A percentile compares a stretch with the other conserved stretches of the same genome.
These are phyloP conservation scores for Magallana ariakensis DNA, from an alignment of 1,140 invertebrate species.

Conservation along the genomic window DNA sequence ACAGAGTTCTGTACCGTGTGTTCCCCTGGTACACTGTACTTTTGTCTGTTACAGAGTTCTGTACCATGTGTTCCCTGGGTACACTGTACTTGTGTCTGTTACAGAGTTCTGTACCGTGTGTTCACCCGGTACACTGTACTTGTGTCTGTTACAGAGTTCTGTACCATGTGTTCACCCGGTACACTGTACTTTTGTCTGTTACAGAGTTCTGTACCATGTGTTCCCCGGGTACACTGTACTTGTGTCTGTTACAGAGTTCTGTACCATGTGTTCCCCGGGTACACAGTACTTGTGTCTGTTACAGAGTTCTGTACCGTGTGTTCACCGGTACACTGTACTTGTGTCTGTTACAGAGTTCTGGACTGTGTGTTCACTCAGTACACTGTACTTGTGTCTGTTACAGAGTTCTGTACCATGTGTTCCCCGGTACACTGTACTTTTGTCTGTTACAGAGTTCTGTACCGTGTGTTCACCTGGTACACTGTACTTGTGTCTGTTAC, in stretches of 20 bases:
- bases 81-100: no score
- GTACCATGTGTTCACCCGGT: slow-evolving; percentile 66
- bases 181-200: no score
- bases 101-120: slow-evolving; percentile 69
- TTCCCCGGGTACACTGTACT: slow-evolving; percentile 64
- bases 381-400: no score
- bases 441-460: slow-evolving; percentile 68
- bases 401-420: slow-evolving; percentile 70
- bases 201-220: slow-evolving; percentile 69
- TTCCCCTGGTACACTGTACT: slow-evolving; percentile 64
- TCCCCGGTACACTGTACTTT: no score
- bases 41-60: slow-evolving; percentile 67
- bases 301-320: slow-evolving; percentile 69
- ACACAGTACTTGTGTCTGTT: no score
- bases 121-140: slow-evolving; percentile 64
- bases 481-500: no score
- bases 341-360: slow-evolving; percentile 68
- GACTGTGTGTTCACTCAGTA: slow-evolving; percentile 64
- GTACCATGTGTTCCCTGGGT: slow-evolving; percentile 66
- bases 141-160: slow-evolving; percentile 67
- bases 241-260: slow-evolving; percentile 67
- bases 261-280: slow-evolving; percentile 66
- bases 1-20: slow-evolving; percentile 69
- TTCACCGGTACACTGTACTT: no score
- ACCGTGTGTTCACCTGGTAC: slow-evolving; percentile 65